Evolutionary conservation across 2,797 vertebrate genomes (phyloP).

Genomic region (Balearica regulorum): DNA sequence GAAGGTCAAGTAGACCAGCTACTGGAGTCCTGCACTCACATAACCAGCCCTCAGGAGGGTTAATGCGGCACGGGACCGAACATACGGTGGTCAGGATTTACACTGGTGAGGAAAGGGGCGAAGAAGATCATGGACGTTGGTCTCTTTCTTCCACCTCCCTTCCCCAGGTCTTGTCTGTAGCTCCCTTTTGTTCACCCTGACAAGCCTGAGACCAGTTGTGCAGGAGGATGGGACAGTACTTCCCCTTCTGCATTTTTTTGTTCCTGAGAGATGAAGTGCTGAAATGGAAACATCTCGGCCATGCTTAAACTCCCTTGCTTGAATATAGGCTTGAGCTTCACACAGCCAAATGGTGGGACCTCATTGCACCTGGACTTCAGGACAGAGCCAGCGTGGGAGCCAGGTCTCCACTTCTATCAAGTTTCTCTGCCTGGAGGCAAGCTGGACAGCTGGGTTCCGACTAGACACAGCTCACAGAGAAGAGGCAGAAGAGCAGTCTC

Average conservation of each 20-base stretch:
- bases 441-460: background rate
- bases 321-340: background rate
- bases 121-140: background rate
- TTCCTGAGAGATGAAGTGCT: background rate
- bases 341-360: background rate
- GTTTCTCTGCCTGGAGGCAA: background rate
- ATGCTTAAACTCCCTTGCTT: background rate
- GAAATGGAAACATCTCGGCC: background rate
- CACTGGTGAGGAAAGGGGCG: background rate
- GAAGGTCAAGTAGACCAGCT: background rate
- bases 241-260: background rate
- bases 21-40: background rate
- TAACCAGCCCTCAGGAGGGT: background rate
- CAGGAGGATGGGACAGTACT: background rate
- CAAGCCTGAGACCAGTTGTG: background rate
- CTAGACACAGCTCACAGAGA: background rate
- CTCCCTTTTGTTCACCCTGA: background rate
- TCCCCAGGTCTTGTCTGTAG: background rate
- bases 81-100: background rate
- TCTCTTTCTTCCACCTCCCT: background rate
- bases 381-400: background rate
- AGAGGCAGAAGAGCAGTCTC: background rate
- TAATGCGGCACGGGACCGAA: background rate
- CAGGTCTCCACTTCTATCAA: background rate
- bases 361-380: background rate